Base-by-base conservation (phyloP, 2,797 vertebrate genomes). In the Parauchenoglanis ngamensis region DNA sequence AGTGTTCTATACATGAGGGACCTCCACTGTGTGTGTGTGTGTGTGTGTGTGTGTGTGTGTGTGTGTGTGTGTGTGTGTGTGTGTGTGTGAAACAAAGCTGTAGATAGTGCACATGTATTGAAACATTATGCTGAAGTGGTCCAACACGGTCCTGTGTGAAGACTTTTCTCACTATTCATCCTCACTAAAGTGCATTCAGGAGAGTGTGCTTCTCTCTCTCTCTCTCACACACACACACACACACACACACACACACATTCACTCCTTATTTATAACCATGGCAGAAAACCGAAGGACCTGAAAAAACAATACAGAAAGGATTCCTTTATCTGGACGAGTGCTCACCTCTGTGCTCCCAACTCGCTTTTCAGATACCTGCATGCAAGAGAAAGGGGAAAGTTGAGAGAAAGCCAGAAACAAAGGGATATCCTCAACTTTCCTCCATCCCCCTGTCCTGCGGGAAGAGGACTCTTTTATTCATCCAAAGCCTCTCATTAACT, bases 401-500 rank as follows among this genome's bases (percentile, higher is more conserved):
- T 93, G 94, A 92, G 85, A 82, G 92, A 91, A 93, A 91, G 46
- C n/a, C 44, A 35, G 59, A 78, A 78, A 95, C 94, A 96, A 96
- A 96, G 90, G 89, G 92, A 94, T 95, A 95, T 95, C 94, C 94
- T 95, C 95, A 96, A 95, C 95, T 95, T 95, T 95, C 94, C 92
- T 92, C 94, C 89, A 90, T 90, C 89, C 94, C 93, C 91, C 90
- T 82, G 19, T 81, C 21, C 44, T 52, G 46, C 90, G 94, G 92
- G 90, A 93, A 92, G 94, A 82, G 94, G 94, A 94, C 57, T 93
- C 93, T 95, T 95, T 96, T 95, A 95, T 94, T 94, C n/a, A 92
- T 91, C 91, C 92, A 95, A 95, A 95, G 96, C 96, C 93, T 96
- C 97, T 99, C 98, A 99, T 99, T 99, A 99, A 98, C 98, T 98